A percentile compares a stretch with the other conserved stretches of the same genome.
These are phyloP conservation scores for Lagopus muta DNA, from an alignment of 2,113 vertebrate species.

Conservation along the genomic window DNA sequence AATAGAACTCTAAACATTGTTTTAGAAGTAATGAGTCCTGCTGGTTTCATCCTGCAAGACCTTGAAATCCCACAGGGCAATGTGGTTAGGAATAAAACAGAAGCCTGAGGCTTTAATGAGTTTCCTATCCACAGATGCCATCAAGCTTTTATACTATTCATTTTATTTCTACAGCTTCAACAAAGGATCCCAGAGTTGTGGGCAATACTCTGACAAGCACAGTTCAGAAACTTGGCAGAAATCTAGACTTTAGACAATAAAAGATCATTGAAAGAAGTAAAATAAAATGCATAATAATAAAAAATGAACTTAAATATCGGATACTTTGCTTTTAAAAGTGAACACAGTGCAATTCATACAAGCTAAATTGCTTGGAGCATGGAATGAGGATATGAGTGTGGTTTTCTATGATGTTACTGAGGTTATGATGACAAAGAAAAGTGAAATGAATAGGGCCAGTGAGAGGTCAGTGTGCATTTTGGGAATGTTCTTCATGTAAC, in stretches of 20 bases:
- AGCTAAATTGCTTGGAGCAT: neutral
- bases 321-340: slow-evolving; percentile 80
- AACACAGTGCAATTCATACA: slow-evolving; percentile 71
- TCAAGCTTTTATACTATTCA: slow-evolving; percentile 89
- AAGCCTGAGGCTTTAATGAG: slow-evolving; percentile 86
- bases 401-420: neutral
- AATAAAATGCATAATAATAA: slow-evolving; percentile 79
- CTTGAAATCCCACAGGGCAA: slow-evolving; percentile 86
- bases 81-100: slow-evolving; percentile 87
- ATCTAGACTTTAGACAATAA: slow-evolving; percentile 82
- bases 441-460: slow-evolving; percentile 6
- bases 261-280: slow-evolving; percentile 77
- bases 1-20: slow-evolving; percentile 85
- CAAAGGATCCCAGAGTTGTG: slow-evolving; percentile 85
- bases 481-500: neutral
- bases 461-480: neutral
- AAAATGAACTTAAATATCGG: slow-evolving; percentile 78
- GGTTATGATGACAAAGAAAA: slow-evolving; percentile 32
- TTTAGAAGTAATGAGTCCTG: slow-evolving; percentile 89
- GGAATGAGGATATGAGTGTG: neutral
- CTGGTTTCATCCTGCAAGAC: slow-evolving; percentile 87
- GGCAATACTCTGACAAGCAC: slow-evolving; percentile 85
- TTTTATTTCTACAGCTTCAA: slow-evolving; percentile 86
- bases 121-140: slow-evolving; percentile 89
- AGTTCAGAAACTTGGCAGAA: slow-evolving; percentile 84